Evolutionary conservation across 2,797 vertebrate species (phyloP), one percentile per base, ranked within the genome.

Genomic region (Sparidentex hasta): DNA sequence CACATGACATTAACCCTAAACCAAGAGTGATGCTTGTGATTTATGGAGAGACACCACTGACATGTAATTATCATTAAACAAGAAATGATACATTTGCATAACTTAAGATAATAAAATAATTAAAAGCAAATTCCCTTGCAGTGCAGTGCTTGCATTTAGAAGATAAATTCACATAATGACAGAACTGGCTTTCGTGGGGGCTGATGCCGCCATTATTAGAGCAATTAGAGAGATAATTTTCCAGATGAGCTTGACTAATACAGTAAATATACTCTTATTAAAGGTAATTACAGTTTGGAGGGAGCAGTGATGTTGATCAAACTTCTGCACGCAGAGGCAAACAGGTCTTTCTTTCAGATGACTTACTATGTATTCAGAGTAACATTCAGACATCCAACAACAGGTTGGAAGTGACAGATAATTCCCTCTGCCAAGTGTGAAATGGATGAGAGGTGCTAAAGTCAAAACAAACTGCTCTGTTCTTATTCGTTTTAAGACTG

Each of bases 221-320:
- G 89, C 89, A 93, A 93, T 95, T 93, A 93, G 72, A 90, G 57
- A 11, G 74, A 85, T 91, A 72, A 92, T 93, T 93, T 92, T 92
- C 87, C 85, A 92, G 85, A 91, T 92, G 86, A 93, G 88, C 80
- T 78, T 73, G 81, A 86, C 89, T 93, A 94, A 93, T 91, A 85
- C 38, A 77, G 70, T 87, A 92, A 94, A 94, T 91, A 90, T 76
- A 87, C 82, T 81, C 86, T 91, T 92, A 93, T 93, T 94, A 89
- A 94, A 87, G 75, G 59, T 87, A 89, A 93, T 93, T 91, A 87
- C 52, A 71, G 41, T 51, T 77, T 69, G 74, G 43, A 82, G 88
- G 62, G 71, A 44, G 67, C 62, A 81, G 46, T 68, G 63, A 51
- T 61, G 48, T 74, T 71, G 70, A 85, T 87, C 63, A 71, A 71